Base-by-base conservation (phyloP, 2,888 invertebrate species). In the Drosophila picticornis region DNA sequence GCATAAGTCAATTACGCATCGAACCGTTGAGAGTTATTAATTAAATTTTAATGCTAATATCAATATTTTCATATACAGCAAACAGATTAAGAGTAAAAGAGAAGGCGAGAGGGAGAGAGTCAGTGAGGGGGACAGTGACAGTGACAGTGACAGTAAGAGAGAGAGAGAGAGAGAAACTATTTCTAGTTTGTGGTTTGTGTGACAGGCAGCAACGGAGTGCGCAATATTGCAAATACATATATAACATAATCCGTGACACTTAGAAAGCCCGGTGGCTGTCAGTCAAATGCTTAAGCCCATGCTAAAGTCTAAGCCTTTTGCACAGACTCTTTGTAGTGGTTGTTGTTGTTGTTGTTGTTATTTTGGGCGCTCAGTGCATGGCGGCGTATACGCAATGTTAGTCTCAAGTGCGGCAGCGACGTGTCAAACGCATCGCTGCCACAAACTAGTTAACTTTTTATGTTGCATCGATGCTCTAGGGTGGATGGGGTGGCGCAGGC, bases 171-270 rank as follows among this genome's bases (percentile, higher is more conserved):
- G 5, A 36, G 16, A 16, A n/a, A n/a, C n/a, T n/a, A n/a, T n/a
- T n/a, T n/a, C n/a, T 11, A 32, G 31, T 31, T 57, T 43, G 29
- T 10, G 56, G 22, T 22, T 58, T 65, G 51, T 67, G 46, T 64
- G 64, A 52, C 74, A 58, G 57, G 43, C 34, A 38, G 52, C 57
- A 62, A 43, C 31, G n/a, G 65, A 50, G 53, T 78, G 69, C 51
- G 68, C 60, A 67, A 61, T 72, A 75, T 73, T 36, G 72, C 75
- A 88, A 87, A 88, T 91, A 80, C 83, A 83, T 81, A 87, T 83
- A 87, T 87, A 81, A 72, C 76, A 81, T 90, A 91, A 91, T 91
- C 91, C 87, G 60, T 77, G 83, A 88, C 91, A 90, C 90, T 87
- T 84, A 74, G 69, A 74, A 64, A 29, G 36, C 13, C 25, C 63